Evolutionary conservation across 2,113 vertebrate genomes (phyloP).

Genomic region (Ursus arctos): DNA sequence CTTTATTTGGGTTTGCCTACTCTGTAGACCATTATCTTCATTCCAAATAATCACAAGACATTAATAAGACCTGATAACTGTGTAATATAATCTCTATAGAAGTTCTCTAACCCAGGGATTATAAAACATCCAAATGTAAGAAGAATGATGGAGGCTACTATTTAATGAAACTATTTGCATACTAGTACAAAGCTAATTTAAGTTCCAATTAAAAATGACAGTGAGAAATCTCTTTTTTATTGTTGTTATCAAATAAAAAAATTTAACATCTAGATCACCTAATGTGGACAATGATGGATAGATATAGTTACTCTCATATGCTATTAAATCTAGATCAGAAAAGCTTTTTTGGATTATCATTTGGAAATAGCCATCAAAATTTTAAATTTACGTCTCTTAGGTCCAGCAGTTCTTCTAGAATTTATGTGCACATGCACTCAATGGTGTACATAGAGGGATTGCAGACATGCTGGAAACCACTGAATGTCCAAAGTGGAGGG

Average conservation of each 20-base stretch:
- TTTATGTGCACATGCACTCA: neutral
- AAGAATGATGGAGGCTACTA: neutral
- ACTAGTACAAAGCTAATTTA: neutral
- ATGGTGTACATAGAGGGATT: neutral
- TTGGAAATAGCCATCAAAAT: neutral
- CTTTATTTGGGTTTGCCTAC: neutral
- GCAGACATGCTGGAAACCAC: neutral
- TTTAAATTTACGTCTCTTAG: neutral
- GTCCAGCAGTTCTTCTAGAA: neutral
- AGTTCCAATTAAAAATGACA: neutral
- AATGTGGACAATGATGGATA: neutral
- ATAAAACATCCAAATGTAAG: neutral
- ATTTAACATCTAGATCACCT: neutral
- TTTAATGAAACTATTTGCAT: neutral
- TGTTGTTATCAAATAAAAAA: neutral
- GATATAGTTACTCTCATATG: neutral
- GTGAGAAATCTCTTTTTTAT: neutral
- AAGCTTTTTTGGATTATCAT: neutral
- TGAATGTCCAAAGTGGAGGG: neutral
- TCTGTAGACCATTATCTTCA: neutral
- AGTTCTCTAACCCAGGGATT: neutral
- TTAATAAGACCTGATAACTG: neutral
- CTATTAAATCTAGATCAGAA: neutral
- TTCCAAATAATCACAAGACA: neutral
- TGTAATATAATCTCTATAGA: neutral